Conservation (phyloP, 2,797 vertebrate genomes). For the Emys orbicularis region DNA sequence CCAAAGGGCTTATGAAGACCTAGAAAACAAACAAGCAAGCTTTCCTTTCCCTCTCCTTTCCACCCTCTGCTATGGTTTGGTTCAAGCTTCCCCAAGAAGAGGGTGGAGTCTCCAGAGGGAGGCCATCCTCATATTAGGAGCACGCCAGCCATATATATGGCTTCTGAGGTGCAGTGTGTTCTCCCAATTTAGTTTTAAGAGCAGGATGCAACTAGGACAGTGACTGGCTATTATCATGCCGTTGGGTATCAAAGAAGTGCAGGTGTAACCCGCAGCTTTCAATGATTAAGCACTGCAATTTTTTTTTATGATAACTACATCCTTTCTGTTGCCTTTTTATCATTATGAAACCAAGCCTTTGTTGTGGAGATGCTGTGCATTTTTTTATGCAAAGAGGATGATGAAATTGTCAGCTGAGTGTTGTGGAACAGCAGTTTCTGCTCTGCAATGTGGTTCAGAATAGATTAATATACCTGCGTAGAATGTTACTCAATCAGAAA, state of each 20-base stretch:
- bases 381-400: not conserved
- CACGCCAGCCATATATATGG: not conserved
- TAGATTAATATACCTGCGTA: not conserved
- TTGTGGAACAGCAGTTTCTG: not conserved
- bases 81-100: not conserved
- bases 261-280: not conserved
- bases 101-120: not conserved
- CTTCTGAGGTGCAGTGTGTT: not conserved
- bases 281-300: not conserved
- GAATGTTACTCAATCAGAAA: conserved; percentile 37
- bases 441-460: not conserved
- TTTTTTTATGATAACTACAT: not conserved
- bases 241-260: not conserved
- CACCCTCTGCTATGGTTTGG: not conserved
- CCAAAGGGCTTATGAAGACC: not conserved
- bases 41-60: not conserved
- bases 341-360: not conserved
- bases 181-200: not conserved
- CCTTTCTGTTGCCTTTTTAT: not conserved
- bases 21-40: not conserved
- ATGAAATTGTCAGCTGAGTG: not conserved
- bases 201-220: not conserved
- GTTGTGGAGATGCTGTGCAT: not conserved
- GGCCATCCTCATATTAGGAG: not conserved
- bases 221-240: not conserved